Evolutionary conservation across 2,888 invertebrate genomes (phyloP), one percentile per base, ranked within the genome.

Genomic region (Tortrix viridana): DNA sequence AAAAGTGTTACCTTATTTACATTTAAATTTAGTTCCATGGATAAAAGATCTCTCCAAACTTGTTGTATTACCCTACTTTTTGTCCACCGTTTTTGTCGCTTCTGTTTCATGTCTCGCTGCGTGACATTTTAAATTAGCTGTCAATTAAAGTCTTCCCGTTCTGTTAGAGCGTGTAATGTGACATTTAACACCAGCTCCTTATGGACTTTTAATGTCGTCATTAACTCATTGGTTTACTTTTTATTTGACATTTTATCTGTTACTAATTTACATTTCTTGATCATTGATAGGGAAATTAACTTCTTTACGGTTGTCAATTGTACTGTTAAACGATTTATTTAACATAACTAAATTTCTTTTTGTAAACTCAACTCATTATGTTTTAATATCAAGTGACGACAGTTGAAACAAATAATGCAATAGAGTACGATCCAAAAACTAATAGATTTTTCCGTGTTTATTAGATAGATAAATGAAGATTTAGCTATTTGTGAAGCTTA

Each of bases 131-230:
- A 67, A 67, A 71, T 70, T 66, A 70, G 68, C 73, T 53, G 74
- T 77, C 78, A 79, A 79, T 81, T 78, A 79, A 76, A 69, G 72
- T 66, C 74, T 72, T 76, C 75, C 71, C 76, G 72, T 71, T 74
- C 70, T 60, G 74, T 71, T 68, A 67, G 67, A 67, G 67, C 71
- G 69, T 74, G 73, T 78, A 75, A 77, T 74, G 73, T 74, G 68
- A 67, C 72, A 72, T 74, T 79, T 72, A 76, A 74, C 74, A 64
- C 65, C 63, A 59, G 66, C 60, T 67, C 59, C 67, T 68, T 68
- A 26, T 50, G 44, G 69, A 75, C 73, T 72, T 74, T 76, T 56
- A 18, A 56, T n/a, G 26, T 26, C 32, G 9, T 56, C 44, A 46
- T 43, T 38, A 23, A 41, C 18, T 38, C 7, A 41, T 54, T 18